Evolutionary conservation across 1,140 invertebrate species (phyloP).

Genomic region (Tyrophagus putrescentiae): DNA sequence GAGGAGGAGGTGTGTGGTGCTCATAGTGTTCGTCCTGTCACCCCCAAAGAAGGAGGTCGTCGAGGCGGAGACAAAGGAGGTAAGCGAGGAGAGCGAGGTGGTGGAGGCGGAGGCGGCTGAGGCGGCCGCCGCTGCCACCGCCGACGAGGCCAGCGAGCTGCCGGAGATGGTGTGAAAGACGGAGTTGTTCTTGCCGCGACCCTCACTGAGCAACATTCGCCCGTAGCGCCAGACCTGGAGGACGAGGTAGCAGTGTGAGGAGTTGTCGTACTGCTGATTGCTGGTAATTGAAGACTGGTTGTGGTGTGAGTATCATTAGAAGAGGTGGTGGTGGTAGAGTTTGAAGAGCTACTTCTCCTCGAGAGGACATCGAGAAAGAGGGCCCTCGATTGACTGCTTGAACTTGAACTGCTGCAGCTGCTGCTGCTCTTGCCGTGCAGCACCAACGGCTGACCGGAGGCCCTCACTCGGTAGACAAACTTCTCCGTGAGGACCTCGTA

Average conservation of each 20-base stretch:
- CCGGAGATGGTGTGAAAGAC: not conserved
- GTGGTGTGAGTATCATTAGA: too few species aligned
- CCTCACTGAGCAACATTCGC: slow-evolving; percentile 20
- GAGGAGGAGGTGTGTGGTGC: not conserved
- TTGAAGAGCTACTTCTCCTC: not conserved
- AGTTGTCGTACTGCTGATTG: not conserved
- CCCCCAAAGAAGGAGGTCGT: not conserved
- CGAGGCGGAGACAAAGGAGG: slow-evolving; percentile 11
- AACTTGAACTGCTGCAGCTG: too few species aligned
- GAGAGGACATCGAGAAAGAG: slow-evolving; percentile 15
- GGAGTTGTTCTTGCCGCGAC: not conserved
- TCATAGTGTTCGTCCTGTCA: not conserved
- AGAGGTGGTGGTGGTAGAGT: not conserved
- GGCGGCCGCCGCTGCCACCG: not conserved
- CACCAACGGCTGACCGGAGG: not conserved
- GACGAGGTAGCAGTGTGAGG: slow-evolving; percentile 13
- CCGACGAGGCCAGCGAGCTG: not conserved
- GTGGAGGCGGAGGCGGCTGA: not conserved
- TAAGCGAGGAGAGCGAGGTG: not conserved
- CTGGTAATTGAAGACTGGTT: not conserved
- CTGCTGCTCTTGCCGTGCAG: not conserved
- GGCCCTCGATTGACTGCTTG: not conserved
- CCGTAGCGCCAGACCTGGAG: slow-evolving; percentile 22
- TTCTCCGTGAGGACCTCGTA: slow-evolving; percentile 16
- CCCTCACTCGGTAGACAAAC: slow-evolving; percentile 2